Evolutionary conservation across 2,797 vertebrate genomes (phyloP).

Genomic region (Microctenopoma stevenorrisi): DNA sequence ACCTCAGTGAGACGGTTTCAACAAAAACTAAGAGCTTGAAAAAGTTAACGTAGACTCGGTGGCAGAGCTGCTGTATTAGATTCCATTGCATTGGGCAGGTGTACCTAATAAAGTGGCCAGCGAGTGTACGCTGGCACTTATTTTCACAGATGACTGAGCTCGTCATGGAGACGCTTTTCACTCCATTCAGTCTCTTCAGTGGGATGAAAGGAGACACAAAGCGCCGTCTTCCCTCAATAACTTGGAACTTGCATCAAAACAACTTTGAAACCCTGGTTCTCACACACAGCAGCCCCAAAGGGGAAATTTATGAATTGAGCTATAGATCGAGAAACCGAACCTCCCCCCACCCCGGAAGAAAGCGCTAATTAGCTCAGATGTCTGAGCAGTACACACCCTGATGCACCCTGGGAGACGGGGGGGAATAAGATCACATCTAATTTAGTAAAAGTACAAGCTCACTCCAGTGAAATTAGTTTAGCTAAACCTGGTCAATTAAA

Average conservation of each 20-base stretch:
- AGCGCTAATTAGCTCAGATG: conserved; percentile 81
- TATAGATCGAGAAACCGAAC: conserved; percentile 48
- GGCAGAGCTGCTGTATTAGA: too few relatives aligned
- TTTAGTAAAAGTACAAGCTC: conserved; percentile 16
- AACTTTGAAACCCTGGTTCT: conserved; percentile 77
- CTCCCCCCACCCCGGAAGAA: conserved; percentile 61
- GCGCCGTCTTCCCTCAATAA: conserved; percentile 69
- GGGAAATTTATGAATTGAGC: conserved; percentile 74
- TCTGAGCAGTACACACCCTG: conserved; percentile 48
- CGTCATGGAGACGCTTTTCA: conserved; percentile 84
- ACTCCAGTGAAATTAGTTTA: conserved; percentile 8
- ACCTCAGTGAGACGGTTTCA: too few relatives aligned
- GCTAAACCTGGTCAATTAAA: conserved; percentile 10
- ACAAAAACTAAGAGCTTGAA: too few relatives aligned
- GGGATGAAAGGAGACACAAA: conserved; percentile 79
- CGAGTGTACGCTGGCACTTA: conserved; percentile 64
- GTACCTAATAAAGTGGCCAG: too few relatives aligned
- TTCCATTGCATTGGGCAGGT: too few relatives aligned
- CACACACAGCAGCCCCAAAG: conserved; percentile 77
- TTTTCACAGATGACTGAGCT: conserved; percentile 88
- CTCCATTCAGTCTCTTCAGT: conserved; percentile 74
- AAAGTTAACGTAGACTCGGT: too few relatives aligned
- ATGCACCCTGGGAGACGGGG: conserved; percentile 50
- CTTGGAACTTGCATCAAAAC: conserved; percentile 84
- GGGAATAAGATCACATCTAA: conserved; percentile 43